Evolutionary conservation across 2,797 vertebrate species (phyloP).

Genomic region (Enteromius mattozi): DNA sequence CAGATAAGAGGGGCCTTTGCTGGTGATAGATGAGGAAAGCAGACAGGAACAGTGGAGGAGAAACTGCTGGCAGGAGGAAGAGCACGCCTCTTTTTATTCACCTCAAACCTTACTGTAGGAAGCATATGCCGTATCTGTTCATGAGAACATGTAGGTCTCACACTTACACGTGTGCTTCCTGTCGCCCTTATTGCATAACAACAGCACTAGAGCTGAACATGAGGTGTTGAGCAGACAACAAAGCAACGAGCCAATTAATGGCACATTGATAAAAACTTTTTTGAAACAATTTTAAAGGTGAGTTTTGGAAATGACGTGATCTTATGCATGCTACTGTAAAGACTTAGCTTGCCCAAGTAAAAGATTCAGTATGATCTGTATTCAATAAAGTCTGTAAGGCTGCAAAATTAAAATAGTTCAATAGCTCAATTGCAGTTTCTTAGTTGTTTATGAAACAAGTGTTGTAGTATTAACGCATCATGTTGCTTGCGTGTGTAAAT

Average conservation of each 20-base stretch:
- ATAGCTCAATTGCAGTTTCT: not conserved
- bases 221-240: constrained; percentile 53
- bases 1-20: constrained; percentile 34
- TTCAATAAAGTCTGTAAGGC: not conserved
- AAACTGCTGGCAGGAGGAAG: constrained; percentile 57
- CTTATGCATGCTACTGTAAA: too few species aligned
- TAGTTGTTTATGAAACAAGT: not conserved
- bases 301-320: not conserved
- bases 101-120: not conserved
- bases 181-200: not conserved
- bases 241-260: constrained; percentile 48
- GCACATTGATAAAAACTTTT: not conserved
- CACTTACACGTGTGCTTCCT: not conserved
- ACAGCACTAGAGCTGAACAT: constrained; percentile 58
- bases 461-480: not conserved
- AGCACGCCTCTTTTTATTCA: not conserved
- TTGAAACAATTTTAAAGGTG: too few species aligned
- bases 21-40: constrained; percentile 46
- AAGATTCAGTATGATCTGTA: too few species aligned
- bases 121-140: not conserved
- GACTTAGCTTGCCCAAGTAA: too few species aligned
- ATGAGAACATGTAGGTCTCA: not conserved
- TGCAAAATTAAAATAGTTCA: not conserved
- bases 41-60: constrained; percentile 28
- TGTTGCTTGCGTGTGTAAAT: not conserved